Evolutionary conservation across 2,113 vertebrate species (phyloP), one percentile per base, ranked within the genome.

Genomic region (Cyprinodon variegatus): DNA sequence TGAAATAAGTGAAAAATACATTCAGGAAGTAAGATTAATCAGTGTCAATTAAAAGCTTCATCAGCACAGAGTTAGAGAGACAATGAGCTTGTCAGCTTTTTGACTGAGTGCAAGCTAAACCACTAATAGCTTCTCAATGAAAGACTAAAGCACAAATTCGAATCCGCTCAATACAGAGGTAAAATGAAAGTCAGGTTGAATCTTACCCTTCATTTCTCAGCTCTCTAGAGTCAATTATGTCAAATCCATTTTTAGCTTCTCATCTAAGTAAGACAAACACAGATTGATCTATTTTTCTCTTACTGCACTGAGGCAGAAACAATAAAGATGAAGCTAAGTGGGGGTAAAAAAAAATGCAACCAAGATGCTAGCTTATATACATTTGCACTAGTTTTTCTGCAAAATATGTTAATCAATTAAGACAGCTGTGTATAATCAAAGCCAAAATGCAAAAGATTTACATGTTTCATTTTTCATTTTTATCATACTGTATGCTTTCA

Each of bases 101-200:
- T 38, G 74, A 82, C 22, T 71, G 66, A 65, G 17, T 74, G 72
- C 50, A 71, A 68, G 78, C 68, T 63, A 62, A 65, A 70, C 77
- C 65, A 71, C 60, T 65, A 72, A 78, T 50, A 78, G 77, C 39
- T 83, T 68, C 76, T 77, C 64, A 68, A 63, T 82, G 70, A 64
- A 50, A 38, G 50, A 72, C 38, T 70, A 68, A 59, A 71, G 65
- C 63, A 71, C 60, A 70, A 65, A 77, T 48, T 65, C 63, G 48
- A 78, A 53, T 73, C 45, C 3, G 12, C 15, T 82, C 57, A 39
- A 72, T 73, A n/a, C 29, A 63, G 11, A 1, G 4, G 11, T 9
- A 46, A 62, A 68, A 72, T 77, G 37, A 73, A 80, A 75, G 79
- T 39, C 12, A 61, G 72, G 36, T 50, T 40, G n/a, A 77, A 74